Base-by-base conservation (phyloP, 2,888 invertebrate species). In the Pelosia muscerda region DNA sequence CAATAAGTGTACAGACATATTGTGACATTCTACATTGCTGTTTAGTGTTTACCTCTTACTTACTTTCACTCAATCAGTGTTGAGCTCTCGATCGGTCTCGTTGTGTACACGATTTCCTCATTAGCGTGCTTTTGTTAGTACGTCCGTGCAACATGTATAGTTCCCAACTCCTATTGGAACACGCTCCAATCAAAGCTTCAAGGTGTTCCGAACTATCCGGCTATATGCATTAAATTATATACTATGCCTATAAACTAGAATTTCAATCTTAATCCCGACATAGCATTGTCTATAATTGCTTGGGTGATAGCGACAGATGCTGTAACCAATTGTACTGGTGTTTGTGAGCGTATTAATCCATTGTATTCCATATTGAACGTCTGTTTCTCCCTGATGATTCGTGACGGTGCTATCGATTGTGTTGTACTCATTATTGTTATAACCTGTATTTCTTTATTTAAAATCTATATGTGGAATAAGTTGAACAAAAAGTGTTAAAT, bases 21-120 rank as follows among this genome's bases (percentile, higher is more conserved):
- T 75, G 78, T 65, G 65, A 73, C 68, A 72, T 74, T 68, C 64
- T 66, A 69, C 72, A 76, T 74, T 77, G 81, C 80, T 72, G 63
- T 72, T 71, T 81, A 81, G 80, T 72, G 63, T 72, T 71, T 81
- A 81, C 83, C 81, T 83, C 84, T 82, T 80, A 81, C 81, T 84
- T 84, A 90, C 93, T 92, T 93, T 93, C 93, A 88, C 92, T 90
- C 84, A 86, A 88, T 90, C 88, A 86, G 81, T 83, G 84, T 84
- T 82, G 81, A 84, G 85, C 85, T 82, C 84, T 86, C 86, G 78
- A 87, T 88, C 83, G 83, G 81, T 64, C 62, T 72, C 67, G 82
- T 68, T 83, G 76, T 84, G 82, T 88, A 92, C 93, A 93, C 88
- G 91, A 90, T 89, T 92, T 91, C 87, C 93, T 94, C 92, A 93